Evolutionary conservation across 2,113 vertebrate species (phyloP).

Genomic region (Pavo muticus): DNA sequence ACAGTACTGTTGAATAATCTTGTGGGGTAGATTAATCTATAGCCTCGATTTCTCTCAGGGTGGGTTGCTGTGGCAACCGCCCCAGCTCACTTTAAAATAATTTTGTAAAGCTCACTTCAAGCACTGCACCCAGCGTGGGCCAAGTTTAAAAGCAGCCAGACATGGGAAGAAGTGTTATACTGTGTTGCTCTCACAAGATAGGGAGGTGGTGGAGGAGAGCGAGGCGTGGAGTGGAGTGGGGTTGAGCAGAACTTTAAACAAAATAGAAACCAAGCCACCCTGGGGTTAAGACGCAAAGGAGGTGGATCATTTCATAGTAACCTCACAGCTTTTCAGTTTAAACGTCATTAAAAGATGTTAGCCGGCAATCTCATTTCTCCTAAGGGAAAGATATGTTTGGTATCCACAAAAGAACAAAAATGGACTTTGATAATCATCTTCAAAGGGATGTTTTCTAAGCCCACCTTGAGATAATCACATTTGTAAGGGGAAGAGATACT

Average conservation of each 20-base stretch:
- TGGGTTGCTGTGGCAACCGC: conserved; percentile 85
- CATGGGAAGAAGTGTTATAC: conserved; percentile 75
- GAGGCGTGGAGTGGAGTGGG: conserved; percentile 26
- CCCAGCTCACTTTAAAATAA: conserved; percentile 84
- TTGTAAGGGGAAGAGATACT: conserved; percentile 35
- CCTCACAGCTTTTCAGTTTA: conserved; percentile 56
- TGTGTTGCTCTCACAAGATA: conserved; percentile 73
- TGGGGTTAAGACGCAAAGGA: conserved; percentile 56
- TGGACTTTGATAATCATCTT: conserved; percentile 44
- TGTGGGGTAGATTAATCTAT: conserved; percentile 84
- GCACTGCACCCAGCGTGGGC: conserved; percentile 81
- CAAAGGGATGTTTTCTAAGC: conserved; percentile 40
- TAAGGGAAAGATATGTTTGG: conserved; percentile 31
- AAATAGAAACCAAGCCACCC: conserved; percentile 65
- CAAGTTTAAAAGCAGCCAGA: conserved; percentile 86
- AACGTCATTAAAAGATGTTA: conserved; percentile 44
- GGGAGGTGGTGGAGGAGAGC: conserved; percentile 59
- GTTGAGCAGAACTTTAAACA: conserved; percentile 52
- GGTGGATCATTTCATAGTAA: conserved; percentile 45
- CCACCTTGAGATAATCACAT: conserved; percentile 23
- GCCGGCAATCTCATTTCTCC: conserved; percentile 35
- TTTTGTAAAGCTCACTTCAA: conserved; percentile 85
- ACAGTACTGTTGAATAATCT: conserved; percentile 79
- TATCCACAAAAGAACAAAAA: conserved; percentile 41
- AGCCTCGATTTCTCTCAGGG: conserved; percentile 82